Percentiles rank a stretch among this genome's conserved stretches.
Evolutionary conservation across 1,140 invertebrate genomes (phyloP).

Genomic region (Apis laboriosa): DNA sequence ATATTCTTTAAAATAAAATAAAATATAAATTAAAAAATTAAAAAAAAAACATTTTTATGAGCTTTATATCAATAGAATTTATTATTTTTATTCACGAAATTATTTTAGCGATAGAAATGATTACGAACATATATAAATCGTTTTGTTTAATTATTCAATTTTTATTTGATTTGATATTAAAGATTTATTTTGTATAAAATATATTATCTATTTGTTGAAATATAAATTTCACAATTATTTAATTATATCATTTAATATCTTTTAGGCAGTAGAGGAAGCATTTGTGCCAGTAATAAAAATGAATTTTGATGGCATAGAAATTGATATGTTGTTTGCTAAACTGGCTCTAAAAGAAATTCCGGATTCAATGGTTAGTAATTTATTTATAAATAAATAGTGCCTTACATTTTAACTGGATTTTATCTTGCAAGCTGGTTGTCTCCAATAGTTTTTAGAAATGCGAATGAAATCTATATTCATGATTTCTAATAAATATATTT

Average conservation of each 20-base stretch:
- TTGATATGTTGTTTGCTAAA: conserved; percentile 98
- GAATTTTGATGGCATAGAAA: conserved; percentile 99
- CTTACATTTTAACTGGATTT: too few relatives aligned
- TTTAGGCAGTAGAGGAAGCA: conserved; percentile 96
- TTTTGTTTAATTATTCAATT: not conserved
- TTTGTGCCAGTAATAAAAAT: conserved; percentile 99
- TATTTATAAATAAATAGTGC: conserved; percentile 2
- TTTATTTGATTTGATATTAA: not conserved
- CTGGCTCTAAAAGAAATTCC: conserved; percentile 96
- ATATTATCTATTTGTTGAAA: not conserved
- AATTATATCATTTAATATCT: conserved; percentile 45
- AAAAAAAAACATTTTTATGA: too few relatives aligned
- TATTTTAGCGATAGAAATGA: too few relatives aligned
- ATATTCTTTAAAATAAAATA: too few relatives aligned
- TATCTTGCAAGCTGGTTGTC: too few relatives aligned
- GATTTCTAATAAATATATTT: too few relatives aligned
- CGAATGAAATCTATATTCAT: too few relatives aligned
- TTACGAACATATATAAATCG: too few relatives aligned
- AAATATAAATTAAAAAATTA: too few relatives aligned
- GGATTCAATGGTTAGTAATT: conserved; percentile 82
- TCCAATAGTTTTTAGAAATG: too few relatives aligned
- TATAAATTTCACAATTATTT: not conserved
- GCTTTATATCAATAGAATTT: too few relatives aligned
- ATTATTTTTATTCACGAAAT: too few relatives aligned
- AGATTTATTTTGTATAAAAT: not conserved